Evolutionary conservation across 2,888 invertebrate species (phyloP).

Genomic region (Lasioglossum villosulum): DNA sequence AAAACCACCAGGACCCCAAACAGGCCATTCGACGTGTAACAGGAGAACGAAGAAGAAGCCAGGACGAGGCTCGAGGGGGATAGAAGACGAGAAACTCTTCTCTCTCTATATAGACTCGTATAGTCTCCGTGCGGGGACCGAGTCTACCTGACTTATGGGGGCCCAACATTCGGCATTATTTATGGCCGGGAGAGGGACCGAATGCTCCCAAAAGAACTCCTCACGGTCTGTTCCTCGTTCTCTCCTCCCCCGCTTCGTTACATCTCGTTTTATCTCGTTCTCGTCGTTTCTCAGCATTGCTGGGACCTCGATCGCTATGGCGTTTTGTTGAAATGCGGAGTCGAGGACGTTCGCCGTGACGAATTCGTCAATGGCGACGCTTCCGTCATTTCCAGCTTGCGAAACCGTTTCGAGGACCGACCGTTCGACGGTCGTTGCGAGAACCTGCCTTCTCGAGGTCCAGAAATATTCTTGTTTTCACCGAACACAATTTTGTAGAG

Average conservation of each 20-base stretch:
- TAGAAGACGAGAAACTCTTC: conserved; percentile 33
- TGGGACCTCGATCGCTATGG: conserved; percentile 32
- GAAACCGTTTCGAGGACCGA: conserved; percentile 1
- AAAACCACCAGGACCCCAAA: conserved; percentile 82
- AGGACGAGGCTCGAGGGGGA: conserved; percentile 7
- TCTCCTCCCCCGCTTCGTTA: neutral
- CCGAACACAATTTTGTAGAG: neutral
- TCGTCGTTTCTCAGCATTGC: conserved; percentile 39
- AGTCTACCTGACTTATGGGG: conserved; percentile 84
- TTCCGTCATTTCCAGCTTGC: conserved; percentile 22
- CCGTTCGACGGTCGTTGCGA: neutral
- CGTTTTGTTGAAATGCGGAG: conserved; percentile 41
- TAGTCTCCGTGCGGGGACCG: conserved; percentile 74
- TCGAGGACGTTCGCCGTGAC: conserved; percentile 21
- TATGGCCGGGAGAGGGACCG: conserved; percentile 77
- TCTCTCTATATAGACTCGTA: conserved; percentile 54
- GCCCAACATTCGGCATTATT: conserved; percentile 82
- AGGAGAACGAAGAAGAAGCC: conserved; percentile 15
- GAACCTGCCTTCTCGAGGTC: neutral
- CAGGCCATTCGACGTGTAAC: conserved; percentile 60
- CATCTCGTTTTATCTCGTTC: conserved; percentile 24
- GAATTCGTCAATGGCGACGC: conserved; percentile 47
- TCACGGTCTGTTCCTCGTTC: conserved; percentile 23
- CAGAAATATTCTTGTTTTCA: neutral
- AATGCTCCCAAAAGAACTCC: conserved; percentile 70